Evolutionary conservation across 1,140 invertebrate species (phyloP).

Genomic region (Pseudomyrmex dendroicus): DNA sequence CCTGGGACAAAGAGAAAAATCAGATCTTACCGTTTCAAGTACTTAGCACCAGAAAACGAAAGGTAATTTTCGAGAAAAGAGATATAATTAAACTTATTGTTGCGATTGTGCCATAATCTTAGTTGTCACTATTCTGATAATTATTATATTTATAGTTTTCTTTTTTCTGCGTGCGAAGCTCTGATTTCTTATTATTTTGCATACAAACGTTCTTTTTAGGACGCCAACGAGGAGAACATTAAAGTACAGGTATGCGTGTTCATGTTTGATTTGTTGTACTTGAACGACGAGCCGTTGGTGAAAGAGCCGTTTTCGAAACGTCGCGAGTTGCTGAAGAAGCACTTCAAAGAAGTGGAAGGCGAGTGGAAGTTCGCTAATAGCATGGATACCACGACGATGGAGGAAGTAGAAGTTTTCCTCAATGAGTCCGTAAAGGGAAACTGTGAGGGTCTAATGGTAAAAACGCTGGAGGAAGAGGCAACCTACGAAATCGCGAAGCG

Average conservation of each 20-base stretch:
- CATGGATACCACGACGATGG: constrained; percentile 93
- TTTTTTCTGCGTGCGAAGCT: too few relatives aligned
- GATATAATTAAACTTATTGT: constrained; percentile 7
- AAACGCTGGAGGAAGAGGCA: constrained; percentile 96
- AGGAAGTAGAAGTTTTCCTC: constrained; percentile 97
- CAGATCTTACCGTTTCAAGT: constrained; percentile 99
- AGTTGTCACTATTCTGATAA: not conserved
- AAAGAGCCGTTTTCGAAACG: constrained; percentile 91
- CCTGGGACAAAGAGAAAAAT: constrained; percentile 96
- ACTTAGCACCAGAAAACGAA: constrained; percentile 97
- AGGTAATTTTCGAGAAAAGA: constrained; percentile 86
- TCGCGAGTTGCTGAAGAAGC: constrained; percentile 90
- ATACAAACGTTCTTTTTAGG: constrained; percentile 85
- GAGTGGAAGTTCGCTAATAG: constrained; percentile 96
- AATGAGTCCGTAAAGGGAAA: constrained; percentile 98
- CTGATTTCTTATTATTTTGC: not conserved
- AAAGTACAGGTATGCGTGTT: constrained; percentile 99
- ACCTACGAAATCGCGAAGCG: constrained; percentile 99
- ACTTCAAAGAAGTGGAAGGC: constrained; percentile 92
- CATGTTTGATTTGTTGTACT: constrained; percentile 98
- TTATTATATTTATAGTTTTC: not conserved
- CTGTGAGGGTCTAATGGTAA: constrained; percentile 99
- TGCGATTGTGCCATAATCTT: not conserved
- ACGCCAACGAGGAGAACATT: constrained; percentile 94
- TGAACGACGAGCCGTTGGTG: constrained; percentile 96